Evolutionary conservation across 1,140 invertebrate genomes (phyloP).

Genomic region (Camponotus floridanus): DNA sequence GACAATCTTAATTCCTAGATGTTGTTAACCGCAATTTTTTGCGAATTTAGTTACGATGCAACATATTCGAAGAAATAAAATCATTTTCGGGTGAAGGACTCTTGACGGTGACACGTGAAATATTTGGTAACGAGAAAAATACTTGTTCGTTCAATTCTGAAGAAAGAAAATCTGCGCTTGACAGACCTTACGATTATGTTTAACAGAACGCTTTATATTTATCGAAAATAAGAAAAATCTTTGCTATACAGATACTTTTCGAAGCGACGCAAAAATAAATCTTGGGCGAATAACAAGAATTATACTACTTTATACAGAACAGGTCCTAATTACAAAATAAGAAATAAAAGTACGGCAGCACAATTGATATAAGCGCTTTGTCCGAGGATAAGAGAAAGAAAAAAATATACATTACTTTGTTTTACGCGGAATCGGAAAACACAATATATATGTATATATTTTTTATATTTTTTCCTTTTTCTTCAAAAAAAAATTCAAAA

Average conservation of each 20-base stretch:
- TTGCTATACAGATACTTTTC: constrained; percentile 50
- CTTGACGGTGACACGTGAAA: constrained; percentile 22
- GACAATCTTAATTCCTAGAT: constrained; percentile 46
- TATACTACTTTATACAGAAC: constrained; percentile 31
- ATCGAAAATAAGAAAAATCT: constrained; percentile 46
- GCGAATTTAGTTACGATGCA: neutral
- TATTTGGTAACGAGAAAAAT: constrained; percentile 22
- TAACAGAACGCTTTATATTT: constrained; percentile 59
- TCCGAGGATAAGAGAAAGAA: constrained; percentile 43
- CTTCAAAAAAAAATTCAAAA: constrained; percentile 25
- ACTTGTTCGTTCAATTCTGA: neutral
- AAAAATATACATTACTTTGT: constrained; percentile 21
- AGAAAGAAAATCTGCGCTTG: constrained; percentile 34
- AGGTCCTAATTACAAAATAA: constrained; percentile 63
- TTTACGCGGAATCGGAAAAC: constrained; percentile 36
- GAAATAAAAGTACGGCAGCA: constrained; percentile 62
- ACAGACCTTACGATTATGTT: constrained; percentile 49
- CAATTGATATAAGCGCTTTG: constrained; percentile 57
- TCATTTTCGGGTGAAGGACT: constrained; percentile 15
- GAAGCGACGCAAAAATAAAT: constrained; percentile 43
- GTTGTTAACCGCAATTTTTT: constrained; percentile 25
- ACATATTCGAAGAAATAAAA: neutral
- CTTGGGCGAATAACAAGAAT: constrained; percentile 29
- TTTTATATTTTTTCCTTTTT: constrained; percentile 36
- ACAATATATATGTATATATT: constrained; percentile 32